Percentiles rank a stretch among this genome's conserved stretches.
These are phyloP conservation scores for Pteronotus mesoamericanus DNA, from an alignment of 2,797 vertebrate species.

Conservation along the genomic window DNA sequence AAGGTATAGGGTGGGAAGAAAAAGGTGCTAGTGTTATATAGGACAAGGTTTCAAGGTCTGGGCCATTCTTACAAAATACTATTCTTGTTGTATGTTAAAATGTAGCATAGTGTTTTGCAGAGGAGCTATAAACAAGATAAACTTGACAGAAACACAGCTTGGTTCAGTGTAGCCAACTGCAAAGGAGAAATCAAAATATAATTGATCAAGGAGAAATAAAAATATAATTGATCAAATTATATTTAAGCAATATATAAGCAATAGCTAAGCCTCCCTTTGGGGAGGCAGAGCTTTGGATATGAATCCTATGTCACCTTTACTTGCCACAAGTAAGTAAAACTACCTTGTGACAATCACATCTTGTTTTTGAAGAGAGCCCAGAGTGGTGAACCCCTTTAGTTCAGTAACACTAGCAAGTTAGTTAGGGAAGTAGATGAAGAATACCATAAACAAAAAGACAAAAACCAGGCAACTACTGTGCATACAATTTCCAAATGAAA, in stretches of 20 bases:
- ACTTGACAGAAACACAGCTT: not conserved
- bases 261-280: not conserved
- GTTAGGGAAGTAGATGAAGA: not conserved
- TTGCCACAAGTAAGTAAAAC: not conserved
- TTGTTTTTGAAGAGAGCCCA: not conserved
- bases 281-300: not conserved
- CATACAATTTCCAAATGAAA: conserved; percentile 26
- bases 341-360: not conserved
- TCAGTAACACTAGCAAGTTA: not conserved
- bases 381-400: not conserved
- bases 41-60: not conserved
- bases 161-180: not conserved
- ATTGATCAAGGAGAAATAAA: not conserved
- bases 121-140: not conserved
- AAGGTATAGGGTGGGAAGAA: not conserved
- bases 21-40: not conserved
- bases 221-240: not conserved
- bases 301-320: not conserved
- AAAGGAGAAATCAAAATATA: not conserved
- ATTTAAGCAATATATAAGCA: too few relatives aligned
- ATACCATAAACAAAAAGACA: not conserved
- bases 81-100: not conserved
- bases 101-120: not conserved
- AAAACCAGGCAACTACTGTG: not conserved
- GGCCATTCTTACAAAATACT: not conserved